Conservation (phyloP, 1,140 invertebrate species). For the Araneus ventricosus region DNA sequence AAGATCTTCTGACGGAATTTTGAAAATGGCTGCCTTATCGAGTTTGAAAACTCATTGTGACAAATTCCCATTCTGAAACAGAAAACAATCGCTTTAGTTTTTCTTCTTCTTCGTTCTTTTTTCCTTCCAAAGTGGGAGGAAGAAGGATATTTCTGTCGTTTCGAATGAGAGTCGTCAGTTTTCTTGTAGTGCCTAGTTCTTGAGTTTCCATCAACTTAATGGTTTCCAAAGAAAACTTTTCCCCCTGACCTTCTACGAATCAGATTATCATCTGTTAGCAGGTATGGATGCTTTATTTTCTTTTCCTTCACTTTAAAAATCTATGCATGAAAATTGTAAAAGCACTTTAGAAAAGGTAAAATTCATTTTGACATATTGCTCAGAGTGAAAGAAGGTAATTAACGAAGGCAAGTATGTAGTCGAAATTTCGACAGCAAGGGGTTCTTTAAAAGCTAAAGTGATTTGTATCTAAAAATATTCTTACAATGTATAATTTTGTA, state of each 20-base stretch:
- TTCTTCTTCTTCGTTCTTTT: neutral
- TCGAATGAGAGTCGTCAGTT: conserved; percentile 59
- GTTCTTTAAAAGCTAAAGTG: too few species aligned
- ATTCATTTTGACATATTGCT: neutral
- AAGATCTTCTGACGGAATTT: conserved; percentile 45
- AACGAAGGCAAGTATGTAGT: neutral
- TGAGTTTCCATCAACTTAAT: conserved; percentile 67
- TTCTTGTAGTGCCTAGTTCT: conserved; percentile 36
- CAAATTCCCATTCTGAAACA: conserved; percentile 63
- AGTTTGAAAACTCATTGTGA: conserved; percentile 70
- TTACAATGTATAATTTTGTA: too few species aligned
- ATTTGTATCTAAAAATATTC: too few species aligned
- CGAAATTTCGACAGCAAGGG: too few species aligned
- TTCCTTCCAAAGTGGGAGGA: conserved; percentile 15
- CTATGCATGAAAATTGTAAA: neutral
- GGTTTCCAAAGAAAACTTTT: conserved; percentile 48
- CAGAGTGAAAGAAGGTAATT: neutral
- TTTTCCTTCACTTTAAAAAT: neutral
- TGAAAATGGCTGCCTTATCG: conserved; percentile 67
- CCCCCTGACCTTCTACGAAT: conserved; percentile 36
- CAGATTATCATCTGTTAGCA: conserved; percentile 61
- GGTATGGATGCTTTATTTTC: neutral
- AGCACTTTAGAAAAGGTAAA: neutral
- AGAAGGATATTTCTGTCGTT: conserved; percentile 60
- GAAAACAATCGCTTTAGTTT: conserved; percentile 64